Evolutionary conservation across 2,888 invertebrate species (phyloP), one percentile per base, ranked within the genome.

Genomic region (Sipunculus nudus): DNA sequence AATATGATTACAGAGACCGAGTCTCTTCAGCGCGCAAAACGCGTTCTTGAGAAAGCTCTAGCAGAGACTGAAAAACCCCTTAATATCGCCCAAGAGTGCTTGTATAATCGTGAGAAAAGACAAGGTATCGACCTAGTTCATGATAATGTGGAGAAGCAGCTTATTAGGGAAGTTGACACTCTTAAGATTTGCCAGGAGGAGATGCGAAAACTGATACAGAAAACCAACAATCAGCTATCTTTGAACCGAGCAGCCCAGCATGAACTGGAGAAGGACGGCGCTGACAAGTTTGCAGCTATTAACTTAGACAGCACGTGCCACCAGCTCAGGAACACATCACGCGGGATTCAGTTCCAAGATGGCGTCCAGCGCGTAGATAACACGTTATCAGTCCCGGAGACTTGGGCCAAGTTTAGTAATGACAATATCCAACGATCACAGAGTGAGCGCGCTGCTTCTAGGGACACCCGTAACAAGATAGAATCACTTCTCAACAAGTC

Each of bases 61-160:
- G 86, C 88, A 52, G 92, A 92, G 78, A 89, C 93, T 56, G 94
- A 96, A 81, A 92, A 92, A 0, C 95, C 95, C 0, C 84, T 95
- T 65, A 94, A 94, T 74, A 92, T 95, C 67, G 92, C 92, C 31
- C 94, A 95, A 85, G 95, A 96, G 84, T 95, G 95, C 80, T 87
- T 96, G 47, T 95, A 95, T 84, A 91, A 94, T 78, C 87, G 95
- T 56, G 94, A 95, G 86, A 91, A 91, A 75, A 87, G 95, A 64
- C 90, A 92, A 84, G 93, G 92, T 50, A 87, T 92, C 74, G 96
- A 96, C 83, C 88, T 94, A n/a, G n/a, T n/a, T n/a, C n/a, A n/a
- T n/a, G n/a, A n/a, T n/a, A n/a, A n/a, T n/a, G n/a, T n/a, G n/a
- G 74, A 94, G 94, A 1, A 94, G n/a, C 39, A 19, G 25, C 40